Conservation (phyloP, 2,797 vertebrate species). For the Enteromius viviparus region DNA sequence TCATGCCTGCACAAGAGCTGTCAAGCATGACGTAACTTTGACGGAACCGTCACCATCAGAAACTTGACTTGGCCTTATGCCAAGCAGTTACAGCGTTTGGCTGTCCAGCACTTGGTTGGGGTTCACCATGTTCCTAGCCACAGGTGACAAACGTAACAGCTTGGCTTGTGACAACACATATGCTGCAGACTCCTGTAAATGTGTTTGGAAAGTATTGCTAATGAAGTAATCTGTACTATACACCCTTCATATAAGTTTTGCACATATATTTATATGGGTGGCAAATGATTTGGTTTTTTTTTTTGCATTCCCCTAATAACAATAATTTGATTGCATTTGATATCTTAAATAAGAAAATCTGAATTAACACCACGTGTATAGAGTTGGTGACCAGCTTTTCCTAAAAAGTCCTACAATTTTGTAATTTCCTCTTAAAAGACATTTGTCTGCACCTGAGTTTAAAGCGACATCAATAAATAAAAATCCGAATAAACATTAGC, state of each 20-base stretch:
- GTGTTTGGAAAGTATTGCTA: background rate
- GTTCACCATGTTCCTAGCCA: constrained; percentile 54
- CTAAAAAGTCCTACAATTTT: background rate
- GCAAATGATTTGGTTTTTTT: background rate
- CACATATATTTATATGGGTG: background rate
- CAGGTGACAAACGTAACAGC: background rate
- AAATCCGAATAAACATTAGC: background rate
- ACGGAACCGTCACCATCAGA: constrained; percentile 6
- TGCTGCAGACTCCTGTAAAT: background rate
- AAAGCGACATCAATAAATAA: background rate
- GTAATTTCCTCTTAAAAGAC: background rate
- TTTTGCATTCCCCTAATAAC: background rate
- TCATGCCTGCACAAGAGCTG: constrained; percentile 3
- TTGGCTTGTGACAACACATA: background rate
- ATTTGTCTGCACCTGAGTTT: background rate
- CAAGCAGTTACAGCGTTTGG: constrained; percentile 28
- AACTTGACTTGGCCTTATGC: constrained; percentile 14
- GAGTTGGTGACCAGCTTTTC: background rate
- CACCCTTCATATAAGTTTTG: too few relatives aligned
- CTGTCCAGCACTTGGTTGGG: constrained; percentile 11
- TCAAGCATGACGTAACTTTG: constrained; percentile 11
- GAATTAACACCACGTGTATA: background rate
- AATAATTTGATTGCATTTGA: background rate
- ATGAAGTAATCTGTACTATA: background rate
- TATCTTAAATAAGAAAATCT: background rate